phyloP scores from a whole-genome alignment of 2,888 invertebrate species.

The Phengaris alcon region DNA sequence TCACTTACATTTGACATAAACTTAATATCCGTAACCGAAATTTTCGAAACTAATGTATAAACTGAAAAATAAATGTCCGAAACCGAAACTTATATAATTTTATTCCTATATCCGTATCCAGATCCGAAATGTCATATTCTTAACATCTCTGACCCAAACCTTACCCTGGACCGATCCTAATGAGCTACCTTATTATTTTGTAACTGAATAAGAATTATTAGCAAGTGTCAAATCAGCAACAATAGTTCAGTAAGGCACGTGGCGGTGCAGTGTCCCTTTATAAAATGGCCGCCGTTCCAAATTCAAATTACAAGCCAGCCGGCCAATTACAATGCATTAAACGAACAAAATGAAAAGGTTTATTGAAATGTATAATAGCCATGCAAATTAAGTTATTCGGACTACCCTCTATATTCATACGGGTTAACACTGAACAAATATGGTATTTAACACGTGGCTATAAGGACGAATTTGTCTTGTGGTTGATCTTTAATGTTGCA shows the following conservation, averaged over 20 bases:
- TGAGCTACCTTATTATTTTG: conserved; percentile 5
- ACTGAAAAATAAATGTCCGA: too few species aligned
- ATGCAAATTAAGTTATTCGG: conserved; percentile 40
- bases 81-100: too few species aligned
- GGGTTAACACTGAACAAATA: background rate
- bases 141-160: background rate
- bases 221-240: conserved; percentile 31
- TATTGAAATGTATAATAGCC: conserved; percentile 41
- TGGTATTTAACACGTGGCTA: conserved; percentile 1
- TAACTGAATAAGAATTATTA: conserved; percentile 1
- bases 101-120: too few species aligned
- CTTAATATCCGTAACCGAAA: too few species aligned
- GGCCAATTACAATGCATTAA: conserved; percentile 44
- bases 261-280: conserved; percentile 35
- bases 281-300: conserved; percentile 37
- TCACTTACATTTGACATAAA: too few species aligned
- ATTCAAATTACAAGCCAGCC: conserved; percentile 41
- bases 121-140: too few species aligned
- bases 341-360: conserved; percentile 42
- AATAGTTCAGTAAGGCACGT: conserved; percentile 38
- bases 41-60: too few species aligned
- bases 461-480: background rate
- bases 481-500: background rate
- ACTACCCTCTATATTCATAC: conserved; percentile 13
- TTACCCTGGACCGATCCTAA: background rate